Conservation (phyloP, 2,888 invertebrate genomes). For the Drosophila neonasuta region DNA sequence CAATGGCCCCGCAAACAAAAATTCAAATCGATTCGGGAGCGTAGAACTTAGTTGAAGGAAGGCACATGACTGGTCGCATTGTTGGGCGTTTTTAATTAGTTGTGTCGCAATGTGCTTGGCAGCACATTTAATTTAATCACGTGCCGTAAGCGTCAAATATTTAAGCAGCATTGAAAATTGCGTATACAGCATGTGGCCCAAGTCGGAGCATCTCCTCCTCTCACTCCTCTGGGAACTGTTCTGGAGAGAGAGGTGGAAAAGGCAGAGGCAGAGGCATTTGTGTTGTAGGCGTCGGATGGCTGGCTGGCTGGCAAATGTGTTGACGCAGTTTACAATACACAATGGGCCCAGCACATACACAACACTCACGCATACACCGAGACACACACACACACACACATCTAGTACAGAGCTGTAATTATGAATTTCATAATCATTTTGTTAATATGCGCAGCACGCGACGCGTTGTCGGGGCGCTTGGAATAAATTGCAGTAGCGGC, state of each 20-base stretch:
- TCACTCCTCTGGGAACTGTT: slow-evolving; percentile 16
- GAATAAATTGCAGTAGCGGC: slow-evolving; percentile 63
- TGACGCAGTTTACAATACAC: slow-evolving; percentile 76
- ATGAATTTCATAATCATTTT: slow-evolving; percentile 78
- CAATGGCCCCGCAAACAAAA: slow-evolving; percentile 49
- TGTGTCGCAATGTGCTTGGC: slow-evolving; percentile 64
- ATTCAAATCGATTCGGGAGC: slow-evolving; percentile 33
- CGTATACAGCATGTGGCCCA: slow-evolving; percentile 68
- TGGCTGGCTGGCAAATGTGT: slow-evolving; percentile 54
- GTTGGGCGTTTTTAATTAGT: slow-evolving; percentile 71
- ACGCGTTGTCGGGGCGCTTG: slow-evolving; percentile 51
- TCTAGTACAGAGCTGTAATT: slow-evolving; percentile 60
- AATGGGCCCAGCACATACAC: slow-evolving; percentile 56
- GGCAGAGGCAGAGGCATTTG: slow-evolving; percentile 3
- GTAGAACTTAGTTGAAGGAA: no score
- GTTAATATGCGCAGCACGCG: slow-evolving; percentile 77
- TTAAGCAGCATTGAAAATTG: slow-evolving; percentile 71
- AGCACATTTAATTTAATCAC: slow-evolving; percentile 72
- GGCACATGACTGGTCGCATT: slow-evolving; percentile 33
- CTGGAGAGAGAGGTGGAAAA: neutral
- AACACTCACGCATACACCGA: slow-evolving; percentile 20
- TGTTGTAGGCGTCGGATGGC: slow-evolving; percentile 48
- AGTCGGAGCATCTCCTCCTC: slow-evolving; percentile 19
- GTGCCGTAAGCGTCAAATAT: slow-evolving; percentile 74
- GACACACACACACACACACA: slow-evolving; percentile 22